These are phyloP conservation scores for Sakesphorus luctuosus DNA, from an alignment of 2,113 vertebrate species.

Conservation along the genomic window DNA sequence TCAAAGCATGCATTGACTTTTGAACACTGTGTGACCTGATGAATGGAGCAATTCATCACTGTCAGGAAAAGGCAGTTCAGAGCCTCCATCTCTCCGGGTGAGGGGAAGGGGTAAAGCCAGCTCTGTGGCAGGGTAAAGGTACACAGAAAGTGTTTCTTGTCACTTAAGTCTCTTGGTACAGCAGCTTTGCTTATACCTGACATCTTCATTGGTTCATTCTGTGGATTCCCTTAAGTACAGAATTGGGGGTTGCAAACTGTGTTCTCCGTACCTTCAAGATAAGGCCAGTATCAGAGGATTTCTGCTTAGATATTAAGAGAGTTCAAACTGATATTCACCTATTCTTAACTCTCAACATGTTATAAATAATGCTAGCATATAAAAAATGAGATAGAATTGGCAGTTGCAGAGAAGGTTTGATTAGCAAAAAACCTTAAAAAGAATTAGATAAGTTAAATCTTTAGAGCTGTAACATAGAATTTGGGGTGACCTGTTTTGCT, in stretches of 20 bases:
- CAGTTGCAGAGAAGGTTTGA: not conserved
- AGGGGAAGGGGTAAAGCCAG: not conserved
- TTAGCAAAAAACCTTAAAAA: not conserved
- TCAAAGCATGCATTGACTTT: not conserved
- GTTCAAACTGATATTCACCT: not conserved
- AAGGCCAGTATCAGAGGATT: not conserved
- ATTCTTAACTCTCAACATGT: not conserved
- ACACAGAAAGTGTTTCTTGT: not conserved
- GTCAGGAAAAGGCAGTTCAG: not conserved
- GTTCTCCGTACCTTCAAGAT: not conserved
- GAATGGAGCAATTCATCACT: slow-evolving; percentile 19
- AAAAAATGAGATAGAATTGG: not conserved
- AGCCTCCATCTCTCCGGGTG: not conserved
- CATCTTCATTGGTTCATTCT: not conserved
- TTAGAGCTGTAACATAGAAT: not conserved
- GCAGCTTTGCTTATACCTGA: not conserved
- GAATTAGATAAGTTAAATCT: not conserved
- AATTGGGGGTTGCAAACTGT: not conserved
- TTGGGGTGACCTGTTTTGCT: not conserved
- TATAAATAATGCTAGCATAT: not conserved
- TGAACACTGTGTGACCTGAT: not conserved
- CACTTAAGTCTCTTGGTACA: not conserved
- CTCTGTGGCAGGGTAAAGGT: not conserved
- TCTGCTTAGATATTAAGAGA: not conserved
- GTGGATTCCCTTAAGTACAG: not conserved